phyloP scores from a whole-genome alignment of 2,888 invertebrate genomes.

The Agonopterix heracliana region DNA sequence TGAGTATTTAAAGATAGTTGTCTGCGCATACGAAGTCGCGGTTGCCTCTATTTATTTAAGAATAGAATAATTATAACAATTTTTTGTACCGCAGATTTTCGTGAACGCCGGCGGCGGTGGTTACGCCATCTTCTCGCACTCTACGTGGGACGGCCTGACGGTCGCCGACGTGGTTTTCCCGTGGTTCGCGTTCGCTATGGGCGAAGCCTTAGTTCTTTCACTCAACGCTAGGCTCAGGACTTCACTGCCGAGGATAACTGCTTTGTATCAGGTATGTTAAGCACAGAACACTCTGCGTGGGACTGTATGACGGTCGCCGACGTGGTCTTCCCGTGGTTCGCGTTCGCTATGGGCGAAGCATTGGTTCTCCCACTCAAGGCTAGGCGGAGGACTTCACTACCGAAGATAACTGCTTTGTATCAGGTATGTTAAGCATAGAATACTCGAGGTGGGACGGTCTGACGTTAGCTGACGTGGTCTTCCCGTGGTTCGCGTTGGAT shows the following conservation, averaged over 20 bases:
- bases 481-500: constrained; percentile 94
- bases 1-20: no score
- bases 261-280: constrained; percentile 52
- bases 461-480: constrained; percentile 90
- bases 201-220: constrained; percentile 84
- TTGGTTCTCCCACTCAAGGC: no score
- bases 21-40: no score
- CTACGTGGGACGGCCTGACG: constrained; percentile 90
- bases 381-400: no score
- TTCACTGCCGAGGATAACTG: constrained; percentile 73
- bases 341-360: no score
- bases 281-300: constrained; percentile 79
- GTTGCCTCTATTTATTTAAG: no score
- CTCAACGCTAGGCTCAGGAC: constrained; percentile 81
- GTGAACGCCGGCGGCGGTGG: constrained; percentile 91
- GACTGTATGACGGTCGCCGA: constrained; percentile 91
- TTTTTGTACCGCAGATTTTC: constrained; percentile 76
- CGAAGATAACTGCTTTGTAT: no score
- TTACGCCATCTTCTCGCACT: constrained; percentile 87
- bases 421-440: no score
- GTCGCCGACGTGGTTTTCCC: constrained; percentile 92
- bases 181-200: constrained; percentile 95
- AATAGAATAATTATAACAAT: not conserved
- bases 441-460: constrained; percentile 91
- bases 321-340: constrained; percentile 91